Conservation (phyloP, 2,888 invertebrate species). For the Polymixis flavicincta region DNA sequence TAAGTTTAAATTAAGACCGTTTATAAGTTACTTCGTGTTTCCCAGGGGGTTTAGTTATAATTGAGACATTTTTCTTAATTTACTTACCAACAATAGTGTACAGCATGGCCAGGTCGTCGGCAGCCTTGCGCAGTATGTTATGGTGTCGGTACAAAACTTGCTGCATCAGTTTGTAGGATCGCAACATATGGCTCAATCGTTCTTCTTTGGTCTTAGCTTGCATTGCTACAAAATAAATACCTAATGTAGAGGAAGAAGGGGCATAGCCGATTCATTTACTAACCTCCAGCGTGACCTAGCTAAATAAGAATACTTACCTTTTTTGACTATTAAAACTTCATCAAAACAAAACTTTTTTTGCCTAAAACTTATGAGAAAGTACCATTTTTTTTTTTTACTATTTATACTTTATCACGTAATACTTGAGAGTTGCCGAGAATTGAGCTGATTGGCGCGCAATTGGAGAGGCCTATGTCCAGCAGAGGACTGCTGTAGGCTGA, state of each 20-base stretch:
- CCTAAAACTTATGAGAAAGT: background rate
- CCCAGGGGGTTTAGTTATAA: background rate
- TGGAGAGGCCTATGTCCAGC: too few relatives aligned
- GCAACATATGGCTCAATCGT: conserved; percentile 72
- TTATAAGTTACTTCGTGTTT: too few relatives aligned
- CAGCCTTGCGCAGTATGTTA: conserved; percentile 74
- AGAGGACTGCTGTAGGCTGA: too few relatives aligned
- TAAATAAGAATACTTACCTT: background rate
- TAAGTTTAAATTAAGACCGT: background rate
- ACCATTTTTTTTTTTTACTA: too few relatives aligned
- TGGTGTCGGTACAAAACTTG: conserved; percentile 84
- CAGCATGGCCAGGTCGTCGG: conserved; percentile 79
- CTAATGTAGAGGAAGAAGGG: background rate
- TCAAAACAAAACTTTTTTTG: background rate
- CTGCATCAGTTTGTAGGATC: conserved; percentile 78
- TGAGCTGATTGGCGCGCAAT: too few relatives aligned
- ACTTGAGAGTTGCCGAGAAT: too few relatives aligned
- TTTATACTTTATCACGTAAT: too few relatives aligned
- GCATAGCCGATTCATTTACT: background rate
- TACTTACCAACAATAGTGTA: conserved; percentile 81
- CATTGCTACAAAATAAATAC: conserved; percentile 71
- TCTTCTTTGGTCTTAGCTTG: conserved; percentile 67
- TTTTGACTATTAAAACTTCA: background rate
- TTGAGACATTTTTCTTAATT: background rate
- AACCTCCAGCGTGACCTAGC: background rate